A percentile compares a stretch with the other conserved stretches of the same genome.
phyloP scores from a whole-genome alignment of 2,797 vertebrate genomes.

The Takifugu rubripes region DNA sequence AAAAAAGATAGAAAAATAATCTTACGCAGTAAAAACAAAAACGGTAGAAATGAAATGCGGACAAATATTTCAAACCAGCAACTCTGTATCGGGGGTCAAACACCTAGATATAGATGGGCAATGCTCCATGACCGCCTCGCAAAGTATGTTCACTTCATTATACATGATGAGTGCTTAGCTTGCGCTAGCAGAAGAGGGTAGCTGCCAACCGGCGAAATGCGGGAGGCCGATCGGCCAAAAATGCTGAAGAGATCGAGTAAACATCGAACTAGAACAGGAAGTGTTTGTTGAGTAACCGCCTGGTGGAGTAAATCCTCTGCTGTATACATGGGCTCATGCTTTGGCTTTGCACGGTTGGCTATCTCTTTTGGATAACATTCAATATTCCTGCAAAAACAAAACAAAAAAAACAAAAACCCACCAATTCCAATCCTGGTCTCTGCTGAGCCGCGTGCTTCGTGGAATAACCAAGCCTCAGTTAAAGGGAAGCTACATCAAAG shows the following conservation, averaged over 20 bases:
- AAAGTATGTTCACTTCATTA: slow-evolving; percentile 70
- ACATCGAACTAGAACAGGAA: slow-evolving; percentile 47
- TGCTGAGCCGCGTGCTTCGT: slow-evolving; percentile 57
- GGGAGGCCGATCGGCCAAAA: slow-evolving; percentile 40
- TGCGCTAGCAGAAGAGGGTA: slow-evolving; percentile 78
- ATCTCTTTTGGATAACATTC: slow-evolving; percentile 65
- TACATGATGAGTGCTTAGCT: slow-evolving; percentile 61
- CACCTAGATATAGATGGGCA: slow-evolving; percentile 60
- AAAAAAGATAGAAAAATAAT: slow-evolving; percentile 72
- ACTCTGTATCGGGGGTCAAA: slow-evolving; percentile 48
- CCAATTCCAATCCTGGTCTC: slow-evolving; percentile 18
- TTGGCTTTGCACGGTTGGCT: slow-evolving; percentile 69
- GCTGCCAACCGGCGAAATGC: slow-evolving; percentile 74
- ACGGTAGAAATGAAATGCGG: slow-evolving; percentile 55
- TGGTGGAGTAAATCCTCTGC: slow-evolving; percentile 52
- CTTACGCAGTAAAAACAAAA: slow-evolving; percentile 52
- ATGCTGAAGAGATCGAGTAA: slow-evolving; percentile 46
- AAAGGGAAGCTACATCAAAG: slow-evolving; percentile 75
- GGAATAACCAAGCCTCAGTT: slow-evolving; percentile 56
- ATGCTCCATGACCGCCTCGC: slow-evolving; percentile 47
- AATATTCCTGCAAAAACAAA: slow-evolving; percentile 32
- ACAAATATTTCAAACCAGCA: slow-evolving; percentile 52
- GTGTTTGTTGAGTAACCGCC: slow-evolving; percentile 39
- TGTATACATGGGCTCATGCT: slow-evolving; percentile 74
- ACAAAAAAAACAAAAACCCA: not conserved